phyloP scores from a whole-genome alignment of 2,888 invertebrate species.

The Crepidodera aurea region DNA sequence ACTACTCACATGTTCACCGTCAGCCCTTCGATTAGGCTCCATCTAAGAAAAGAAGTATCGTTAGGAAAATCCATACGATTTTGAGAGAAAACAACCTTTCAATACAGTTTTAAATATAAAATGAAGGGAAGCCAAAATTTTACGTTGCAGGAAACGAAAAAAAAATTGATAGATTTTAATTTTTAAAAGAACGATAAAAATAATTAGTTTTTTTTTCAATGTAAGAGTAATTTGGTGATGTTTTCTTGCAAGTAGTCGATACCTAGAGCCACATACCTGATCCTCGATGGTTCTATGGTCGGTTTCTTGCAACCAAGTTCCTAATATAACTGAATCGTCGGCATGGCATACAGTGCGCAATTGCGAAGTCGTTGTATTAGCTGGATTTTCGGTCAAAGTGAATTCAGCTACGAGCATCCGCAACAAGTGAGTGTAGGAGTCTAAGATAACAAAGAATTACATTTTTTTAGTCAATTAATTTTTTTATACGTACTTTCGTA shows the following conservation, averaged over 20 bases:
- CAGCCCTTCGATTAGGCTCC: slow-evolving; percentile 84
- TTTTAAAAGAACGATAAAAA: too few species aligned
- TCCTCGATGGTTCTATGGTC: slow-evolving; percentile 97
- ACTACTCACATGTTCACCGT: slow-evolving; percentile 82
- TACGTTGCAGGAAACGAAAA: not conserved
- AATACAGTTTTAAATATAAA: slow-evolving; percentile 5
- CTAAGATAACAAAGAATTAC: slow-evolving; percentile 52
- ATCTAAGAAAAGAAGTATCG: slow-evolving; percentile 66
- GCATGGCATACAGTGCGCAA: slow-evolving; percentile 84
- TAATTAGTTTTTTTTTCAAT: too few species aligned
- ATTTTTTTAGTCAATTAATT: not conserved
- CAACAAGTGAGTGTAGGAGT: slow-evolving; percentile 85
- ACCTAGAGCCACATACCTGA: slow-evolving; percentile 81
- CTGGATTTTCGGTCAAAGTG: slow-evolving; percentile 91
- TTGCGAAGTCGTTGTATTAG: slow-evolving; percentile 88
- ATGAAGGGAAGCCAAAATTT: not conserved
- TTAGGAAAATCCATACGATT: slow-evolving; percentile 2
- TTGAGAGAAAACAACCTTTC: too few species aligned
- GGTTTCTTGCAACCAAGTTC: slow-evolving; percentile 95
- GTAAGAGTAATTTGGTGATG: too few species aligned
- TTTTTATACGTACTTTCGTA: slow-evolving; percentile 72
- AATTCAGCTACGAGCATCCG: slow-evolving; percentile 94
- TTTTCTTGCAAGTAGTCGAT: too few species aligned
- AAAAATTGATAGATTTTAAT: not conserved
- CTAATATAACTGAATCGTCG: slow-evolving; percentile 90